These are phyloP conservation scores for Callipepla squamata DNA, from an alignment of 2,113 vertebrate species.

Conservation along the genomic window DNA sequence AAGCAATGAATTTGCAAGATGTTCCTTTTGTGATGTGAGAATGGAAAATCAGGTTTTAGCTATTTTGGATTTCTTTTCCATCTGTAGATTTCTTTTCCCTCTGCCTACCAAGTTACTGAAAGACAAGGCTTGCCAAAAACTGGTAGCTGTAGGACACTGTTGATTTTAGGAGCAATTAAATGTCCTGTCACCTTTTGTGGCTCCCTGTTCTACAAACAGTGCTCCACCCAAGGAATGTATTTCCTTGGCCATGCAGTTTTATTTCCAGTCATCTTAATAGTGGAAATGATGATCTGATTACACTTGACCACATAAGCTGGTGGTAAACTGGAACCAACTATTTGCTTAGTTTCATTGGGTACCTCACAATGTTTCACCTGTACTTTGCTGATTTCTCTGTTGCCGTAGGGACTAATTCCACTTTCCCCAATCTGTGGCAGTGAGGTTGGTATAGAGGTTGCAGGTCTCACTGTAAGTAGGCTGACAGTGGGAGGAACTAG, in stretches of 20 bases:
- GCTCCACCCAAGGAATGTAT: background rate
- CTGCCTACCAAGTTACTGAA: background rate
- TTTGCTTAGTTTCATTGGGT: background rate
- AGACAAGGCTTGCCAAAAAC: background rate
- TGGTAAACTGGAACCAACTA: slow-evolving; percentile 5
- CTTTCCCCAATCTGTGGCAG: background rate
- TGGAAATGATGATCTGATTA: background rate
- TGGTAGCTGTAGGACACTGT: background rate
- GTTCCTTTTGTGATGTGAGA: background rate
- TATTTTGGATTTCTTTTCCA: background rate
- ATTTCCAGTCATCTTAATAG: background rate
- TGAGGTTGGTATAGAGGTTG: background rate
- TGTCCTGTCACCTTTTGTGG: background rate
- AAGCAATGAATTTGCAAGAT: background rate
- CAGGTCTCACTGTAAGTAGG: background rate
- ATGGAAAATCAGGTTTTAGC: background rate
- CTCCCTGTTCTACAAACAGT: background rate
- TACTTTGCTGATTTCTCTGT: slow-evolving; percentile 14
- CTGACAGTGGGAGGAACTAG: background rate
- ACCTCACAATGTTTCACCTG: slow-evolving; percentile 11
- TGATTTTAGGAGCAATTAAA: background rate
- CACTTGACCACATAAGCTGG: background rate
- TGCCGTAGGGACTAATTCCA: slow-evolving; percentile 47
- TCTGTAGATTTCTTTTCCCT: background rate
- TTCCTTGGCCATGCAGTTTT: background rate